Percentiles rank a stretch among this genome's conserved stretches.
These are phyloP conservation scores for Coracias cyanogaster DNA, from an alignment of 2,797 vertebrate species.

Conservation along the genomic window DNA sequence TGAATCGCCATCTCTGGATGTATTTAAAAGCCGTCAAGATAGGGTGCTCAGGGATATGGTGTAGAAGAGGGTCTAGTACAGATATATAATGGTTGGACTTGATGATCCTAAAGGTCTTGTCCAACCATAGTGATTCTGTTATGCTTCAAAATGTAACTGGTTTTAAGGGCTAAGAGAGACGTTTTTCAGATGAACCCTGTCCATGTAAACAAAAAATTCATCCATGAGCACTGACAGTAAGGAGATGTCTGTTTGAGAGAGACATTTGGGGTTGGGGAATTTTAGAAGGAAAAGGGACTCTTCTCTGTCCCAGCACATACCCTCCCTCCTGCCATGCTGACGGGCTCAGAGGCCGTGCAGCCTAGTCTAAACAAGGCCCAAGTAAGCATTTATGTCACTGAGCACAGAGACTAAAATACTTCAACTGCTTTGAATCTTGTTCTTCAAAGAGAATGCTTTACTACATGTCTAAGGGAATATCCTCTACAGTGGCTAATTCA, in stretches of 20 bases:
- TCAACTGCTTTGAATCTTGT: neutral
- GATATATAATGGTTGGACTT: too few species aligned
- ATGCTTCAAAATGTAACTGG: too few species aligned
- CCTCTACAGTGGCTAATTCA: neutral
- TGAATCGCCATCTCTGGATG: too few species aligned
- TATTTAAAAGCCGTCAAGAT: too few species aligned
- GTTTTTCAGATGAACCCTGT: neutral
- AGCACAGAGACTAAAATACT: neutral
- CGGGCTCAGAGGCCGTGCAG: neutral
- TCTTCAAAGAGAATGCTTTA: neutral
- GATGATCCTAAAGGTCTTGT: too few species aligned
- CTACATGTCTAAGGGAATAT: neutral
- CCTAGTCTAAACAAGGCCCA: neutral
- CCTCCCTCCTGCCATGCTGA: neutral
- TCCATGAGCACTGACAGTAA: neutral
- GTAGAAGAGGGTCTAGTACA: too few species aligned
- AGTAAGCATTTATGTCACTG: neutral
- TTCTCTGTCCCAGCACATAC: neutral
- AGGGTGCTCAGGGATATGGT: too few species aligned
- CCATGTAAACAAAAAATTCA: neutral
- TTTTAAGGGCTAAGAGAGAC: neutral
- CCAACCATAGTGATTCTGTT: too few species aligned
- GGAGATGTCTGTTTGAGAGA: neutral
- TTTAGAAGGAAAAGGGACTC: neutral
- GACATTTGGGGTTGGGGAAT: neutral